A percentile compares a stretch with the other conserved stretches of the same genome.
These are phyloP conservation scores for Amazonetta brasiliensis DNA, from an alignment of 2,797 vertebrate species.

Conservation along the genomic window DNA sequence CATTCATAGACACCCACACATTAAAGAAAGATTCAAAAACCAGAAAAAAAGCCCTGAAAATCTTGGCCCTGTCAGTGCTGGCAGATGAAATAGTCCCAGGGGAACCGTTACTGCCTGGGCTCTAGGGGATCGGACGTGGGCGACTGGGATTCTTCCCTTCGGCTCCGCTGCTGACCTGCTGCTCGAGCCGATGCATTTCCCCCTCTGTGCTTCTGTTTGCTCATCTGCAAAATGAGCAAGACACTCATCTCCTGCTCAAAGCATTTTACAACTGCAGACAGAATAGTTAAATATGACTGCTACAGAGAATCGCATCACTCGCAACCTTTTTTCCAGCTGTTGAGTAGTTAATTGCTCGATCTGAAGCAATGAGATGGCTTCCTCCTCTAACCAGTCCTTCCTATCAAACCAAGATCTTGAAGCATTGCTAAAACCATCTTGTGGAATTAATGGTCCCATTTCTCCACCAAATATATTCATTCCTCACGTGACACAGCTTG, in stretches of 20 bases:
- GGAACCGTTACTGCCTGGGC: neutral
- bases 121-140: slow-evolving; percentile 7
- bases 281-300: slow-evolving; percentile 23
- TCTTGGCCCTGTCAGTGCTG: neutral
- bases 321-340: slow-evolving; percentile 65
- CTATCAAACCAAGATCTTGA: slow-evolving; percentile 48
- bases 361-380: slow-evolving; percentile 58
- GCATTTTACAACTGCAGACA: slow-evolving; percentile 47
- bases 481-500: slow-evolving; percentile 5
- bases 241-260: slow-evolving; percentile 68
- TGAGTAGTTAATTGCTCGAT: slow-evolving; percentile 69
- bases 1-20: accelerated
- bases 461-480: slow-evolving; percentile 33
- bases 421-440: slow-evolving; percentile 33
- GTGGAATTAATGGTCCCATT: slow-evolving; percentile 16
- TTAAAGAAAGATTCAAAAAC: neutral
- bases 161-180: slow-evolving; percentile 61
- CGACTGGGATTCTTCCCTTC: neutral
- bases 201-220: slow-evolving; percentile 62
- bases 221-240: slow-evolving; percentile 71
- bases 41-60: neutral
- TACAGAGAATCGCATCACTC: slow-evolving; percentile 37
- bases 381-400: slow-evolving; percentile 45
- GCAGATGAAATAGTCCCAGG: slow-evolving; percentile 35
- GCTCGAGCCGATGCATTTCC: slow-evolving; percentile 48